These are phyloP conservation scores for Trogon melanurus DNA, from an alignment of 2,113 vertebrate species.

Conservation along the genomic window DNA sequence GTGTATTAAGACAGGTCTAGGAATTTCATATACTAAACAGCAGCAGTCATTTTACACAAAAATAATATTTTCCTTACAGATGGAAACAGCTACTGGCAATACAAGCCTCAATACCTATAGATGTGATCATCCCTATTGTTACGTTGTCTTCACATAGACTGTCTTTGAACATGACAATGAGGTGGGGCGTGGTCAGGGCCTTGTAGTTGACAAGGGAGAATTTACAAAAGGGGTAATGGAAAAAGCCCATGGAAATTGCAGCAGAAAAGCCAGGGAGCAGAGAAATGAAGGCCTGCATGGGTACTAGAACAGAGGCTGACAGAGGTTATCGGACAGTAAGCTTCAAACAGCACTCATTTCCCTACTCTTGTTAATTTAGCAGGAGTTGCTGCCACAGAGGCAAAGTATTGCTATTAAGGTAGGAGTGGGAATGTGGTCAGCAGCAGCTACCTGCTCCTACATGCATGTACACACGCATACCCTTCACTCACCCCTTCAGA, in stretches of 20 bases:
- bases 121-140: neutral
- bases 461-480: fast-evolving
- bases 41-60: neutral
- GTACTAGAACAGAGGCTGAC: neutral
- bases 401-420: neutral
- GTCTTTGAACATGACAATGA: neutral
- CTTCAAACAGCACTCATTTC: neutral
- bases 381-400: neutral
- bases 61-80: neutral
- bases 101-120: neutral
- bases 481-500: fast-evolving
- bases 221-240: neutral
- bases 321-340: neutral
- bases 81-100: neutral
- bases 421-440: neutral
- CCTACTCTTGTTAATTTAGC: neutral
- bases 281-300: neutral
- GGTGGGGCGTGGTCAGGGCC: too few species aligned
- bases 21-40: neutral
- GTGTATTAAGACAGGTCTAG: neutral
- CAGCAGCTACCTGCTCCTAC: neutral
- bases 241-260: neutral
- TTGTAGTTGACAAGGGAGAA: neutral
- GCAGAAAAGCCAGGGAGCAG: neutral
- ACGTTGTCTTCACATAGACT: neutral